Conservation (phyloP, 2,113 vertebrate genomes). For the Peromyscus leucopus region DNA sequence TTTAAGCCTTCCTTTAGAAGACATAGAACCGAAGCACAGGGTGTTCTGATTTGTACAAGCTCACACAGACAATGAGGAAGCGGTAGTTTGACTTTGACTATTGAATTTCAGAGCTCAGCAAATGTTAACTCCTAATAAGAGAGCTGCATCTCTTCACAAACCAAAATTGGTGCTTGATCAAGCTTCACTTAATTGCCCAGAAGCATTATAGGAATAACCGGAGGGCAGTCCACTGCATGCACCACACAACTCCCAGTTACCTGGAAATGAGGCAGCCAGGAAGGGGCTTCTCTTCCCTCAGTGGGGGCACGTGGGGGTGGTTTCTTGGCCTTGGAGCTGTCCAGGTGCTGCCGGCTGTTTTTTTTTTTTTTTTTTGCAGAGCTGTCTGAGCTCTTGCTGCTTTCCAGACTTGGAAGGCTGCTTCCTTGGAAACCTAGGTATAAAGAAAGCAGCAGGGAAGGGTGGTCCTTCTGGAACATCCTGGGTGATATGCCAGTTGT, state of each 20-base stretch:
- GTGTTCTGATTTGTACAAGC: background rate
- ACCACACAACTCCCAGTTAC: background rate
- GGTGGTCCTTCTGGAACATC: background rate
- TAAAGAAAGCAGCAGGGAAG: background rate
- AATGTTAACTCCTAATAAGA: background rate
- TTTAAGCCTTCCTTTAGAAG: background rate
- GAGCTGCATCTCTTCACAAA: background rate
- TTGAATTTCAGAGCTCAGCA: background rate
- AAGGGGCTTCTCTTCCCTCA: background rate
- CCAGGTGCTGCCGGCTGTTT: background rate
- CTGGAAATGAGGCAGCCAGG: background rate
- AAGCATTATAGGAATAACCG: background rate
- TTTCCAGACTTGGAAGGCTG: background rate
- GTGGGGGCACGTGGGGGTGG: background rate
- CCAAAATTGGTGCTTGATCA: background rate
- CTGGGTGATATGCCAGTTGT: background rate
- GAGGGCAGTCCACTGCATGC: background rate
- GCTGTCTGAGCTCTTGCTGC: background rate
- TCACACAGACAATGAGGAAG: background rate
- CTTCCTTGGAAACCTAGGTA: slow-evolving; percentile 32
- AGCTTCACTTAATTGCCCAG: background rate
- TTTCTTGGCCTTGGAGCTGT: background rate
- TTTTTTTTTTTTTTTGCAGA: background rate
- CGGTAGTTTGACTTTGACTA: background rate
- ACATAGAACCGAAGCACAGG: background rate